These are phyloP conservation scores for Globia sparganii DNA, from an alignment of 2,888 invertebrate species.

Conservation along the genomic window DNA sequence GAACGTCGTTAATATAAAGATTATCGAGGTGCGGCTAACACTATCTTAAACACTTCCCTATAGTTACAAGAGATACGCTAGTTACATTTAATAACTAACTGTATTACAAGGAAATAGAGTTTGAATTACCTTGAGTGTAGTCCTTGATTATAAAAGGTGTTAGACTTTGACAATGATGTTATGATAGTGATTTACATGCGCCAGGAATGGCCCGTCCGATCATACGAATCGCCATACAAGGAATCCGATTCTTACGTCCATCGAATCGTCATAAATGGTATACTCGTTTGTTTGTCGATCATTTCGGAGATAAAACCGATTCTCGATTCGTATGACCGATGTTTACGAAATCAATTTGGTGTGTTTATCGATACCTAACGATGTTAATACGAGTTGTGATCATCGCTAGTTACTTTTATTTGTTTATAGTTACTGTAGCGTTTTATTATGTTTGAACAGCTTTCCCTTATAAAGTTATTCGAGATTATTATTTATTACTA, in stretches of 20 bases:
- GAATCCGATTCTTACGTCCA: slow-evolving; percentile 70
- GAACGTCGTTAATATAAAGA: slow-evolving; percentile 73
- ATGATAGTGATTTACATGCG: slow-evolving; percentile 79
- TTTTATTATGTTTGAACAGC: slow-evolving; percentile 64
- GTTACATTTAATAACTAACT: slow-evolving; percentile 12
- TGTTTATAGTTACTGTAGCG: slow-evolving; percentile 57
- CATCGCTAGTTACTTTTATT: slow-evolving; percentile 68
- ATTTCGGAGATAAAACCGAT: slow-evolving; percentile 57
- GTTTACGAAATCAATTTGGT: slow-evolving; percentile 65
- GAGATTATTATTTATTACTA: slow-evolving; percentile 59
- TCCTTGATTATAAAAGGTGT: slow-evolving; percentile 52
- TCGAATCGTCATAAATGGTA: slow-evolving; percentile 75
- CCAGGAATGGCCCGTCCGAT: slow-evolving; percentile 71
- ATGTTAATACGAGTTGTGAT: slow-evolving; percentile 61
- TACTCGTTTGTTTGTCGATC: slow-evolving; percentile 72
- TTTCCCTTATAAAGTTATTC: slow-evolving; percentile 61
- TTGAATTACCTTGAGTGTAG: slow-evolving; percentile 34
- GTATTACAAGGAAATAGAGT: slow-evolving; percentile 33
- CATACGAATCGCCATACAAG: slow-evolving; percentile 72
- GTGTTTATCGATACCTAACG: slow-evolving; percentile 67
- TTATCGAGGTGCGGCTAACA: slow-evolving; percentile 72
- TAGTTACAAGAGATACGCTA: slow-evolving; percentile 15
- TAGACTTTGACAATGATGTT: slow-evolving; percentile 76
- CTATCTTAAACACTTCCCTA: slow-evolving; percentile 8
- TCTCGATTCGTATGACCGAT: slow-evolving; percentile 59